Conservation (phyloP, 2,113 vertebrate species). For the Stigmatopora nigra region DNA sequence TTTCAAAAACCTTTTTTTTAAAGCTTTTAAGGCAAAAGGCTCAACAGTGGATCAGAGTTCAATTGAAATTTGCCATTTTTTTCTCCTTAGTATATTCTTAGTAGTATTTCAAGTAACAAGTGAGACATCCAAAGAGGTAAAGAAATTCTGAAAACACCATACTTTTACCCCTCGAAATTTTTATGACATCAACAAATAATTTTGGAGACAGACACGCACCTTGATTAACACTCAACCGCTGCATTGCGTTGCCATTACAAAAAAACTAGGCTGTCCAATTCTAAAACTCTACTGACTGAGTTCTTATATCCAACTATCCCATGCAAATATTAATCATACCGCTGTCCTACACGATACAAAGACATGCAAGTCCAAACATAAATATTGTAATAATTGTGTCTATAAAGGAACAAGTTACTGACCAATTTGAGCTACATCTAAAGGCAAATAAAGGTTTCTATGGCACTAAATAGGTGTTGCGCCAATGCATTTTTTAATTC, state of each 20-base stretch:
- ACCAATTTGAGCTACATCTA: constrained; percentile 59
- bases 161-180: constrained; percentile 11
- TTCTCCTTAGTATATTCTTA: constrained; percentile 1
- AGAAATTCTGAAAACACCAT: constrained; percentile 52
- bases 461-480: constrained; percentile 70
- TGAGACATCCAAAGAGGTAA: constrained; percentile 62
- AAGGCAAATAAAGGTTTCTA: constrained; percentile 73
- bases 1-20: constrained; percentile 27
- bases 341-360: constrained; percentile 31
- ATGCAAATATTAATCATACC: constrained; percentile 51
- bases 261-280: constrained; percentile 52
- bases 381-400: constrained; percentile 44
- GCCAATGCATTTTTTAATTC: constrained; percentile 59
- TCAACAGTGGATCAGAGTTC: constrained; percentile 68
- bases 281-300: constrained; percentile 46
- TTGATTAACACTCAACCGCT: constrained; percentile 41
- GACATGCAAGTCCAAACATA: constrained; percentile 56
- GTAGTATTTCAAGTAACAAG: constrained; percentile 64
- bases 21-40: constrained; percentile 69
- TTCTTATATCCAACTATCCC: constrained; percentile 47
- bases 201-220: constrained; percentile 18
- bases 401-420: constrained; percentile 50
- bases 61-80: constrained; percentile 62
- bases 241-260: constrained; percentile 58
- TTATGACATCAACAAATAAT: constrained; percentile 50